Evolutionary conservation across 2,797 vertebrate genomes (phyloP).

Genomic region (Oceanodroma leucorhoa): DNA sequence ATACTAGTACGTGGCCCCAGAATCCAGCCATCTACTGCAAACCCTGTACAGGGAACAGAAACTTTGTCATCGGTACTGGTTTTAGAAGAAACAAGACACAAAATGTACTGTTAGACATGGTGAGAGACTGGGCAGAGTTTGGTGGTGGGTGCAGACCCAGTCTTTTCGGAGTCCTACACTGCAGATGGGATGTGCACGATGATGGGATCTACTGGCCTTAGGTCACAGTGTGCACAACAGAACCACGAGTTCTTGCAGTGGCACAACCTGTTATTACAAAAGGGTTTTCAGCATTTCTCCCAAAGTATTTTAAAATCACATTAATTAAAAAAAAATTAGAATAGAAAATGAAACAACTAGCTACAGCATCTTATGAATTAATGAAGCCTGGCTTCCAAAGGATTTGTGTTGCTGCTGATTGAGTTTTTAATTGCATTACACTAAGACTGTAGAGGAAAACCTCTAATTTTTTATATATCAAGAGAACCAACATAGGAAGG

Average conservation of each 20-base stretch:
- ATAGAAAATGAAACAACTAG: neutral
- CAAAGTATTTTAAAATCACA: neutral
- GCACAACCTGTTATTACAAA: neutral
- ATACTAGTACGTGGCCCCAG: accelerated
- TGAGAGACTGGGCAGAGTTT: neutral
- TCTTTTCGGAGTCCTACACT: neutral
- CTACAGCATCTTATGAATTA: neutral
- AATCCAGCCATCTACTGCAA: neutral
- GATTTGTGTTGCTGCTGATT: neutral
- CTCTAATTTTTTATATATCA: neutral
- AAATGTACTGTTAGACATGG: neutral
- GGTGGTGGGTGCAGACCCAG: neutral
- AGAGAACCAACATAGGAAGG: neutral
- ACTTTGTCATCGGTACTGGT: neutral
- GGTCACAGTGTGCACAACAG: neutral
- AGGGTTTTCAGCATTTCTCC: neutral
- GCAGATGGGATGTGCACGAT: neutral
- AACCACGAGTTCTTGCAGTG: neutral
- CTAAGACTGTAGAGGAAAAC: neutral
- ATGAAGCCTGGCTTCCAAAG: neutral
- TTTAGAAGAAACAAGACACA: neutral
- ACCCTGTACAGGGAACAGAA: neutral
- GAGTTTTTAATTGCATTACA: neutral
- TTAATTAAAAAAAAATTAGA: neutral
- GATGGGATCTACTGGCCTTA: neutral